A percentile compares a stretch with the other conserved stretches of the same genome.
Conservation (phyloP, 2,113 vertebrate genomes). For the Dryoscopus gambensis region DNA sequence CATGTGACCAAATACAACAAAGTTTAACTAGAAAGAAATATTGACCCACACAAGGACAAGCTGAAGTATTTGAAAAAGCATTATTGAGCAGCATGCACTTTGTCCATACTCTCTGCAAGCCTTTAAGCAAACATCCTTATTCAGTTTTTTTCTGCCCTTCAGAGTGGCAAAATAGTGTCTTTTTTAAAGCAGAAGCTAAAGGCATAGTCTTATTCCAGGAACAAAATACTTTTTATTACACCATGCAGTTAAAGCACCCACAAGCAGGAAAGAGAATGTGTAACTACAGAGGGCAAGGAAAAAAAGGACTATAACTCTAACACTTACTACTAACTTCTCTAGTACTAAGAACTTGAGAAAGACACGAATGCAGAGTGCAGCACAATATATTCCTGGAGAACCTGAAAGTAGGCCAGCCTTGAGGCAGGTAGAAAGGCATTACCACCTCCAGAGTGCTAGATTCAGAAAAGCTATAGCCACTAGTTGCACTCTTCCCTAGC, state of each 20-base stretch:
- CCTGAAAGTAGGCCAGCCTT: not conserved
- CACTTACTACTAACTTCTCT: not conserved
- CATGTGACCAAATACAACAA: conserved; percentile 37
- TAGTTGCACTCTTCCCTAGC: not conserved
- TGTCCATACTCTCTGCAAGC: conserved; percentile 25
- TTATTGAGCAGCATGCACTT: conserved; percentile 42
- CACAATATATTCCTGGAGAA: not conserved
- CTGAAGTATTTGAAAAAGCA: conserved; percentile 44
- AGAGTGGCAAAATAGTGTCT: not conserved
- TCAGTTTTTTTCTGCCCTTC: not conserved
- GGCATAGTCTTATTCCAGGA: not conserved
- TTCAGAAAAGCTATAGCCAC: not conserved
- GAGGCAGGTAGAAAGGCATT: not conserved
- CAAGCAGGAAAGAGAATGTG: not conserved
- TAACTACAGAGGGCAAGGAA: not conserved
- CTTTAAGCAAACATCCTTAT: conserved; percentile 55
- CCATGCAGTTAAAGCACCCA: not conserved
- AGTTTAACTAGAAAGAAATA: conserved; percentile 55
- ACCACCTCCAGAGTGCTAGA: not conserved
- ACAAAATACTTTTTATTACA: not conserved
- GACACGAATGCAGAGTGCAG: not conserved
- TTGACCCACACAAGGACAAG: conserved; percentile 5
- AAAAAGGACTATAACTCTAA: not conserved
- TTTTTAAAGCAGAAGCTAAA: not conserved
- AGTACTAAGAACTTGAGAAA: not conserved